Evolutionary conservation across 2,797 vertebrate species (phyloP).

Genomic region (Cuniculus paca): DNA sequence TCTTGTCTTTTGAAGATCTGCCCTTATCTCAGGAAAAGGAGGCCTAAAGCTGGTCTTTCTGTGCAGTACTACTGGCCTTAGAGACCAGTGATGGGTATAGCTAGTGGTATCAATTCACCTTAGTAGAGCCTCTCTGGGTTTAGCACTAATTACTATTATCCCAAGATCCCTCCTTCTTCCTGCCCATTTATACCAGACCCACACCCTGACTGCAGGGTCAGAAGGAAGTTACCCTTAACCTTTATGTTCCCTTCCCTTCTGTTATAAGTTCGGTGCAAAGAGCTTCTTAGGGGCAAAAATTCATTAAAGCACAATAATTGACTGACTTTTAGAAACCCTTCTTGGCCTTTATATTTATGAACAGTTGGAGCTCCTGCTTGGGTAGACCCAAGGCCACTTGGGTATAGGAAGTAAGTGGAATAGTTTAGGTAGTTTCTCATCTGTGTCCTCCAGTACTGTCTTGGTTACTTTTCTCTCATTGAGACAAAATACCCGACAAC

Average conservation of each 20-base stretch:
- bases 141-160: not conserved
- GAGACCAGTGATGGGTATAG: not conserved
- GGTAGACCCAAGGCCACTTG: not conserved
- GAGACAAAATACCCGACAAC: no score
- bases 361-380: not conserved
- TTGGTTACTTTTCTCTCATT: no score
- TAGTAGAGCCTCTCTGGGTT: not conserved
- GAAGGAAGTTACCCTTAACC: not conserved
- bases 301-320: conserved; percentile 1
- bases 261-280: not conserved
- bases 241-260: not conserved
- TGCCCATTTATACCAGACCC: not conserved
- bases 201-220: not conserved
- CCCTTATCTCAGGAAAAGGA: not conserved
- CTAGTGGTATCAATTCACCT: not conserved
- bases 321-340: conserved; percentile 15
- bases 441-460: not conserved
- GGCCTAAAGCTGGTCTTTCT: not conserved
- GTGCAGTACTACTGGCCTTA: not conserved
- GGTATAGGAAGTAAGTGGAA: not conserved
- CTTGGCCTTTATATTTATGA: not conserved
- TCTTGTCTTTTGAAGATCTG: not conserved
- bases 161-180: not conserved
- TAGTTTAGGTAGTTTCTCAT: not conserved
- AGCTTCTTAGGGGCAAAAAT: not conserved